phyloP scores from a whole-genome alignment of 2,113 vertebrate genomes.

The Grammomys dolichurus region DNA sequence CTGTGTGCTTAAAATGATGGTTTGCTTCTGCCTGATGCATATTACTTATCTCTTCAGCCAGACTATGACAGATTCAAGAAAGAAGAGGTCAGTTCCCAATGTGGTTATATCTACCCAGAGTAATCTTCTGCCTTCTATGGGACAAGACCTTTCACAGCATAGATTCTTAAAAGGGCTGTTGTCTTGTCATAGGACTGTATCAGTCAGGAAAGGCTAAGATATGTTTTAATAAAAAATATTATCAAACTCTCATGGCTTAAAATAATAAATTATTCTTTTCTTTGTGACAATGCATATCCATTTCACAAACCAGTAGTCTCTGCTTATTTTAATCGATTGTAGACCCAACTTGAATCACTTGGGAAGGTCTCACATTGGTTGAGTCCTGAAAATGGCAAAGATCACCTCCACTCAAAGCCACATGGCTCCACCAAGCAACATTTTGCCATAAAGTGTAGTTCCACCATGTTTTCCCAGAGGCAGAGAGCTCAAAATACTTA shows the following conservation, averaged over 20 bases:
- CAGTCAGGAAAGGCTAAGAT: not conserved
- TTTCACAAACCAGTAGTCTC: not conserved
- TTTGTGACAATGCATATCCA: not conserved
- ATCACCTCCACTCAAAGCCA: not conserved
- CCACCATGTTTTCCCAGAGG: not conserved
- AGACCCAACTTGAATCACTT: not conserved
- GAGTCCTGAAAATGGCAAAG: not conserved
- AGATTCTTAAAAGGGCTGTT: not conserved
- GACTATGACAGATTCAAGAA: not conserved
- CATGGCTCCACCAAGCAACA: not conserved
- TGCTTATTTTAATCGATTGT: not conserved
- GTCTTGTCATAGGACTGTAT: not conserved
- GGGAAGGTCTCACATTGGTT: not conserved
- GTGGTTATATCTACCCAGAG: not conserved
- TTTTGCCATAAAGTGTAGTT: not conserved
- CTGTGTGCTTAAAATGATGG: not conserved
- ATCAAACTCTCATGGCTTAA: not conserved
- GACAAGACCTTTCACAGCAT: not conserved
- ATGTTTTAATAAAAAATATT: not conserved
- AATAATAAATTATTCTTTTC: not conserved
- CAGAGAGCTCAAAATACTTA: not conserved
- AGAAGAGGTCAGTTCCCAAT: not conserved
- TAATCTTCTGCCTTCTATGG: not conserved
- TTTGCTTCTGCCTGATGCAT: not conserved
- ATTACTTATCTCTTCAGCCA: not conserved